phyloP scores from a whole-genome alignment of 1,140 invertebrate genomes.

The Heliothis subflexa region DNA sequence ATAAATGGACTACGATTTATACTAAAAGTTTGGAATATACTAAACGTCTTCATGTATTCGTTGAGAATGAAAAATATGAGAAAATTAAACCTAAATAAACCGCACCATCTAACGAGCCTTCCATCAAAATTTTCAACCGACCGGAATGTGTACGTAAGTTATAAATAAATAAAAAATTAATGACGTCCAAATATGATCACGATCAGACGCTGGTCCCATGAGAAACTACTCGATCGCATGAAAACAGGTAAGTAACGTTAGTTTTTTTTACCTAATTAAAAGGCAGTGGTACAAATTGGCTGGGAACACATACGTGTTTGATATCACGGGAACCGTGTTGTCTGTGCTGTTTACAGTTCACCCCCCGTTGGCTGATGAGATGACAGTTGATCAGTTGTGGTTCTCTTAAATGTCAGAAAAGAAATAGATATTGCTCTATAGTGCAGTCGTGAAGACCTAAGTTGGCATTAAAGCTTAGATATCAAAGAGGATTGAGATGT shows the following conservation, averaged over 20 bases:
- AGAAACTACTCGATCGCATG: slow-evolving; percentile 33
- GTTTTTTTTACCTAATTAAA: slow-evolving; percentile 47
- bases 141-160: slow-evolving; percentile 13
- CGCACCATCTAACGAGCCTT: neutral
- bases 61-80: neutral
- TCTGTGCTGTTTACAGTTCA: slow-evolving; percentile 24
- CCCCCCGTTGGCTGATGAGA: slow-evolving; percentile 1
- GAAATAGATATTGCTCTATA: too few species aligned
- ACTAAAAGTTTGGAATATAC: neutral
- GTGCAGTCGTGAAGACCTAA: too few species aligned
- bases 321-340: slow-evolving; percentile 5
- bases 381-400: neutral
- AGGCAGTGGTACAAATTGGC: slow-evolving; percentile 40
- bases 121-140: slow-evolving; percentile 25
- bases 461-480: too few species aligned
- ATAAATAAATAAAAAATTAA: slow-evolving; percentile 39
- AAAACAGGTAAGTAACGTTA: slow-evolving; percentile 40
- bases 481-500: too few species aligned
- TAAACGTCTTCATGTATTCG: neutral
- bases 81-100: neutral
- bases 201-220: slow-evolving; percentile 31
- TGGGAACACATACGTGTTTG: slow-evolving; percentile 34
- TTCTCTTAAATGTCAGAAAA: neutral
- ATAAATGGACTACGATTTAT: neutral
- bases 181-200: slow-evolving; percentile 45